Evolutionary conservation across 2,113 vertebrate genomes (phyloP), one percentile per base, ranked within the genome.

Genomic region (Eurystomus gularis): DNA sequence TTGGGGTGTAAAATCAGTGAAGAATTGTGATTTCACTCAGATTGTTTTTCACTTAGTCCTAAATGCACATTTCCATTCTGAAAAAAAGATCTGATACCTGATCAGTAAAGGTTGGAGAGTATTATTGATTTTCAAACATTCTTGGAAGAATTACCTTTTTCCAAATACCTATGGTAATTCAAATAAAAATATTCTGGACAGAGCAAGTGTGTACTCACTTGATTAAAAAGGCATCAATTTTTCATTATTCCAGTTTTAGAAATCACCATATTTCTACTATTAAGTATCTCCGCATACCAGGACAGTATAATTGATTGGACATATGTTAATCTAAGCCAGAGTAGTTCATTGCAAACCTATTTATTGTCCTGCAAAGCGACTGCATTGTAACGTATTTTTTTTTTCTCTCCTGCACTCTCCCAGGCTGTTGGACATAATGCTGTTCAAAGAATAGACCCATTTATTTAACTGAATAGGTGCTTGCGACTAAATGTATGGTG

Each of bases 401-500:
- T 75, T 16, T 14, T 5, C 55, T 61, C 37, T 78, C 37, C 46
- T 52, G 49, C 8, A 6, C 20, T 65, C 90, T 93, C 89, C 92
- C 20, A 86, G 91, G 88, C 88, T 91, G 23, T 39, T 51, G 85
- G 71, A 57, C 49, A 25, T 31, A 46, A 40, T 15, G 8, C 94
- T 96, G 52, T 54, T 92, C 70, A 90, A 83, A 91, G 64, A 97
- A 94, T 66, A 72, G 80, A 81, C 18, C 20, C 70, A 94, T 96
- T 96, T 86, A 91, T 96, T 97, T 95, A 71, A 94, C 80, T 46
- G 85, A 65, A 83, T 82, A 86, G 92, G 66, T 95, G 82, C 91
- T 96, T 89, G 95, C 96, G 92, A 94, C 40, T 92, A 94, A 95
- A 94, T 94, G 51, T 90, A 96, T 94, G 77, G 44, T 86, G 88